A percentile compares a stretch with the other conserved stretches of the same genome.
Conservation (phyloP, 2,888 invertebrate species). For the Oscheius myriophilus region DNA sequence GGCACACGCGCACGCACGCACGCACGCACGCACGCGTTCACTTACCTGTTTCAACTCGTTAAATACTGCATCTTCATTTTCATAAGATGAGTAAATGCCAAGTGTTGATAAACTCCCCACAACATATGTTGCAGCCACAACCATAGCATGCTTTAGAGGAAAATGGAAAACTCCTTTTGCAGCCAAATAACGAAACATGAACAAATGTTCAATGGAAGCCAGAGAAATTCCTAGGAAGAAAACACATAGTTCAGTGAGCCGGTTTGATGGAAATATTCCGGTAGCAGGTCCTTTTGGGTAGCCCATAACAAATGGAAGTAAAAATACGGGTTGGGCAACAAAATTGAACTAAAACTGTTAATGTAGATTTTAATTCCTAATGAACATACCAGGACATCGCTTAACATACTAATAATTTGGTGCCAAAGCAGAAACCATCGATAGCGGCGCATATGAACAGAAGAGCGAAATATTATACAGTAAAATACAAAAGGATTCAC, state of each 20-base stretch:
- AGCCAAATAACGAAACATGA: conserved; percentile 5
- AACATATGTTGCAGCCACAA: background rate
- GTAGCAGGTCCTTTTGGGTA: background rate
- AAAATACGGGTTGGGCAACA: background rate
- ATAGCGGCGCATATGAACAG: background rate
- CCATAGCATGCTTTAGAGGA: background rate
- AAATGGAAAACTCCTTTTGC: conserved; percentile 1
- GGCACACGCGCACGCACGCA: no score
- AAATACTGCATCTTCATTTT: no score
- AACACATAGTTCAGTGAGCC: background rate
- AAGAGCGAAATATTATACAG: conserved; percentile 1
- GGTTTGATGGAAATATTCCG: background rate
- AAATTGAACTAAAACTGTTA: conserved; percentile 1
- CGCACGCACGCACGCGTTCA: no score
- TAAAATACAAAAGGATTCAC: conserved; percentile 3
- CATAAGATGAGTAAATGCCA: background rate
- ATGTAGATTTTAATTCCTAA: no score
- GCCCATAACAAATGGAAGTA: conserved; percentile 3
- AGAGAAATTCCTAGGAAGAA: background rate
- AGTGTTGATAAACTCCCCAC: background rate
- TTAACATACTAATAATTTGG: background rate
- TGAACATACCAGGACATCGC: background rate
- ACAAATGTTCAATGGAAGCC: background rate
- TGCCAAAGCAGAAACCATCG: conserved; percentile 1
- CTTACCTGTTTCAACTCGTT: no score